Evolutionary conservation across 2,797 vertebrate species (phyloP).

Genomic region (Typhlichthys subterraneus): DNA sequence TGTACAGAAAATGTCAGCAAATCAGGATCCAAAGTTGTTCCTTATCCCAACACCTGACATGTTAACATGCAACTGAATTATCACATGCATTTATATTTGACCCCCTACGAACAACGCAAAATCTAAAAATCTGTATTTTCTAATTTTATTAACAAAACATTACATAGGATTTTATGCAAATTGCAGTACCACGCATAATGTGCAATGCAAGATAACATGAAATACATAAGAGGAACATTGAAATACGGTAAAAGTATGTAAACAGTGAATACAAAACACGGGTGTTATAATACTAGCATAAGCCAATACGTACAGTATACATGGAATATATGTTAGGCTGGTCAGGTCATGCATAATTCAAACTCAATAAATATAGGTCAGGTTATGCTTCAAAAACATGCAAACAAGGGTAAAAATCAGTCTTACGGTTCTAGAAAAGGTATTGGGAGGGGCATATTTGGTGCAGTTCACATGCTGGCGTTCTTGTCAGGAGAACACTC

Average conservation of each 20-base stretch:
- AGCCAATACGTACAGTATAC: conserved; percentile 15
- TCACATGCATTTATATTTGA: neutral
- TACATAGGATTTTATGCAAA: conserved; percentile 20
- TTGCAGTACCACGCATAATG: conserved; percentile 35
- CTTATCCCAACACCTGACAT: too few relatives aligned
- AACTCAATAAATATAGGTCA: conserved; percentile 55
- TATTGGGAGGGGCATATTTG: conserved; percentile 26
- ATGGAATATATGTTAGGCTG: conserved; percentile 12
- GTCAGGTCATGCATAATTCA: conserved; percentile 49
- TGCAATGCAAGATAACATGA: neutral
- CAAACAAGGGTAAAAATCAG: conserved; percentile 6
- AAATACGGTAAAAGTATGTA: neutral
- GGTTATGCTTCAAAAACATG: conserved; percentile 12
- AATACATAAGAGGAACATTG: neutral
- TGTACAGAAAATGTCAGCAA: too few relatives aligned
- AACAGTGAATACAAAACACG: conserved; percentile 18
- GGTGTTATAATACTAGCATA: conserved; percentile 18
- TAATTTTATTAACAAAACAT: conserved; percentile 48
- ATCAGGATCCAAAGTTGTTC: too few relatives aligned
- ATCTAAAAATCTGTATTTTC: neutral
- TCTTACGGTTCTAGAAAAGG: conserved; percentile 21
- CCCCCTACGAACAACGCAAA: neutral
- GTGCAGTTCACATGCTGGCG: conserved; percentile 73
- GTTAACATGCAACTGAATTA: neutral
- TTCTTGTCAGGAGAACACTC: conserved; percentile 77